A percentile compares a stretch with the other conserved stretches of the same genome.
phyloP scores from a whole-genome alignment of 2,113 vertebrate genomes.

The Larimichthys crocea region DNA sequence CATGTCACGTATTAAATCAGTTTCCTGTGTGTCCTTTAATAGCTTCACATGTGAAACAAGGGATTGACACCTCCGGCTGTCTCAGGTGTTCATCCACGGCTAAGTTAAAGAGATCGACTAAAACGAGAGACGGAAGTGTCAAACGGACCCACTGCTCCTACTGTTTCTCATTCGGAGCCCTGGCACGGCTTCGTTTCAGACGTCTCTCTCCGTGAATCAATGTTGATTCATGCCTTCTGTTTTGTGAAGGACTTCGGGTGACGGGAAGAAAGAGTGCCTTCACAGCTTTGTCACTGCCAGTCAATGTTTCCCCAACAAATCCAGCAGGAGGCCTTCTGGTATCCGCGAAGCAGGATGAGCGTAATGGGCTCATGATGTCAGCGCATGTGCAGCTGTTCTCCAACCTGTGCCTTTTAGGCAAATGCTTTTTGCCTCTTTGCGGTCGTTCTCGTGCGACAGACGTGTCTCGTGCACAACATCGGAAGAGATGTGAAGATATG shows the following conservation, averaged over 20 bases:
- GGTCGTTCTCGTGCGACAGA: background rate
- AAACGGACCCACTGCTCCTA: too few species aligned
- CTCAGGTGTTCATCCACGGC: background rate
- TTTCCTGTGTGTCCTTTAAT: background rate
- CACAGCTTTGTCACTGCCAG: conserved; percentile 47
- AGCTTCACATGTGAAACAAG: background rate
- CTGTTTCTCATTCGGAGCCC: background rate
- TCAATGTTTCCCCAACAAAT: conserved; percentile 63
- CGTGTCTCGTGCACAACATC: background rate
- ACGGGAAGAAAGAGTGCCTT: conserved; percentile 41
- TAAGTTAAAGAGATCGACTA: background rate
- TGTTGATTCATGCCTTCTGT: conserved; percentile 69
- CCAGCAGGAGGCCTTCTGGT: conserved; percentile 59
- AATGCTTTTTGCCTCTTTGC: background rate
- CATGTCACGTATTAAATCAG: conserved; percentile 14
- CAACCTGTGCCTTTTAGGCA: background rate
- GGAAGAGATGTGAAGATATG: background rate
- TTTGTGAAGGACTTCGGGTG: conserved; percentile 24
- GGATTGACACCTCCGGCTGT: background rate
- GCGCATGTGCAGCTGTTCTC: conserved; percentile 8
- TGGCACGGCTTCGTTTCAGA: background rate
- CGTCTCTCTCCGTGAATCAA: conserved; percentile 33
- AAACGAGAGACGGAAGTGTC: background rate
- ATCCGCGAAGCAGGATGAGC: conserved; percentile 12
- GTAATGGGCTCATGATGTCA: conserved; percentile 32